Conservation (phyloP, 2,797 vertebrate genomes). For the Brotogeris chrysoptera region DNA sequence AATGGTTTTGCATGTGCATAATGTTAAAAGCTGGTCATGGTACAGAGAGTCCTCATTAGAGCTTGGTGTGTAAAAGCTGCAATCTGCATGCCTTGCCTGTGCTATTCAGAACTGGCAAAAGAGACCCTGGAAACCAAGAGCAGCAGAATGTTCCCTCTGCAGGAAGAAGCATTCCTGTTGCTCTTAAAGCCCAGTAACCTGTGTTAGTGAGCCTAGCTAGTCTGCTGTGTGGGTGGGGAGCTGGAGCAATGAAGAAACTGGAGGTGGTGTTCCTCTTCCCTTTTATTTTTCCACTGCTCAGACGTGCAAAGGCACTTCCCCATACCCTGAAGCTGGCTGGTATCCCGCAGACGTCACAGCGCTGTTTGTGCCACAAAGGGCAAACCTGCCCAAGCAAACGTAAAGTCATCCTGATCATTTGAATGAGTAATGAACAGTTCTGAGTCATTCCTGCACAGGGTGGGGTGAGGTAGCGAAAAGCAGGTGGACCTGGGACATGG, state of each 20-base stretch:
- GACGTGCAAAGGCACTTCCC: not conserved
- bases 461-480: not conserved
- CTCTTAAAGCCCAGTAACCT: not conserved
- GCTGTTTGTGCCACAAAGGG: not conserved
- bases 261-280: not conserved
- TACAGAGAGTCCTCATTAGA: not conserved
- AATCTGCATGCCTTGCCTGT: not conserved
- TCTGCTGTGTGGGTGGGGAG: slow-evolving; percentile 52
- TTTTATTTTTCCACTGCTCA: not conserved
- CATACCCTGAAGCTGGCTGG: not conserved
- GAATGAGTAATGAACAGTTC: not conserved
- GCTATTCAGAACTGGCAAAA: not conserved
- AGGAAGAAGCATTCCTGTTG: not conserved
- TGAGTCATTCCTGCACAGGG: not conserved
- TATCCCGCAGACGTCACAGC: accelerated
- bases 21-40: not conserved
- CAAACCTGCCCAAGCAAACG: not conserved
- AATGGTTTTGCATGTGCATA: not conserved
- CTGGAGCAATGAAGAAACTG: not conserved
- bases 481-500: not conserved
- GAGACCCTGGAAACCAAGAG: not conserved
- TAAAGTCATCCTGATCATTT: not conserved
- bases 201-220: not conserved
- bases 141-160: not conserved
- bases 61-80: not conserved